phyloP scores from a whole-genome alignment of 2,888 invertebrate genomes.

The Lordiphosa andalusiaca region DNA sequence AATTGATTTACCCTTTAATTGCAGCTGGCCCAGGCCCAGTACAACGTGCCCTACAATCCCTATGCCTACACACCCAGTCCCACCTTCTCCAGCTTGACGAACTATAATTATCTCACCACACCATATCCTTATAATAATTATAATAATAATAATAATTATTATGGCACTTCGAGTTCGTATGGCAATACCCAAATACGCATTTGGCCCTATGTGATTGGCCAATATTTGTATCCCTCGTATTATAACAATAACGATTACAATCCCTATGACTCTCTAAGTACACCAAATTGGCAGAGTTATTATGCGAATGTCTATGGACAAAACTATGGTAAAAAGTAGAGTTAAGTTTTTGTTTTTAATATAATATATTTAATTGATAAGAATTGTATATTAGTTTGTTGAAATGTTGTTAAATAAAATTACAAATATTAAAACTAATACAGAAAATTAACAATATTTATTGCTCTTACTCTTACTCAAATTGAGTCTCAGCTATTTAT shows the following conservation, averaged over 20 bases:
- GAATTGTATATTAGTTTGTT: too few relatives aligned
- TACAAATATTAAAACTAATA: too few relatives aligned
- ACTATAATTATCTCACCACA: constrained; percentile 44
- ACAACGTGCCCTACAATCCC: constrained; percentile 57
- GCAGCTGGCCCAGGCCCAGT: constrained; percentile 29
- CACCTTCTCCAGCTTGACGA: constrained; percentile 61
- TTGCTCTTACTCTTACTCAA: too few relatives aligned
- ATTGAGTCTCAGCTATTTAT: too few relatives aligned
- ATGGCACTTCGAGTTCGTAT: constrained; percentile 40
- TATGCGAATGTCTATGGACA: constrained; percentile 50
- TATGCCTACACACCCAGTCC: constrained; percentile 56
- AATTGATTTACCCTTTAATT: too few relatives aligned
- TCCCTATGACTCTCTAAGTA: constrained; percentile 51
- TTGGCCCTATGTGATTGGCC: constrained; percentile 72
- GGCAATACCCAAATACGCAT: constrained; percentile 47
- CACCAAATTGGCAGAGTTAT: constrained; percentile 55
- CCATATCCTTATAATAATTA: constrained; percentile 49
- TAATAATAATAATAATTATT: constrained; percentile 35
- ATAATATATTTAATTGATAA: too few relatives aligned
- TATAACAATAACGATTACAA: constrained; percentile 54
- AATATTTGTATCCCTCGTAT: constrained; percentile 62
- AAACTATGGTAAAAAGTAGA: constrained; percentile 54
- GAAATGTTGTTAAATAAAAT: neutral
- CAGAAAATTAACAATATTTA: too few relatives aligned
- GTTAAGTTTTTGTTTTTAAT: too few relatives aligned